Percentiles rank a stretch among this genome's conserved stretches.
Evolutionary conservation across 2,888 invertebrate species (phyloP).

Genomic region (Amiota mariae): DNA sequence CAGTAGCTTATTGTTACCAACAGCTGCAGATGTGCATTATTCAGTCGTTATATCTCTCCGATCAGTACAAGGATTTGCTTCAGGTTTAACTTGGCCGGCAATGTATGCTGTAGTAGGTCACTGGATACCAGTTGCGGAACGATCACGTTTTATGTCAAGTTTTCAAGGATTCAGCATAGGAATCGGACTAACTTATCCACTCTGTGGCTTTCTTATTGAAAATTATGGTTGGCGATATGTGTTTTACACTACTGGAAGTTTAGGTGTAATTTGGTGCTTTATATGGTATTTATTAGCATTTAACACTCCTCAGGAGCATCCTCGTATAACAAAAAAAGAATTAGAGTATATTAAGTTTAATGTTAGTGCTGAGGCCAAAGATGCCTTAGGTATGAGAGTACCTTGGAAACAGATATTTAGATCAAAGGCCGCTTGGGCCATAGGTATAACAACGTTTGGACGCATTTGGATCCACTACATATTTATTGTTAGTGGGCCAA

Average conservation of each 20-base stretch:
- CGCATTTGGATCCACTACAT: constrained; percentile 84
- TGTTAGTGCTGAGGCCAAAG: constrained; percentile 75
- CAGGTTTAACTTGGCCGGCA: constrained; percentile 83
- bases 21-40: constrained; percentile 78
- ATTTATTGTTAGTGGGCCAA: constrained; percentile 81
- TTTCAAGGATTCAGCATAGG: constrained; percentile 85
- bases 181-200: constrained; percentile 81
- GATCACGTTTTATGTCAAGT: constrained; percentile 84
- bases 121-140: constrained; percentile 82
- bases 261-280: constrained; percentile 79
- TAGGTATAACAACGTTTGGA: constrained; percentile 83
- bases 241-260: constrained; percentile 81
- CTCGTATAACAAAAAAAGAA: constrained; percentile 79
- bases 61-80: constrained; percentile 81
- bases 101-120: constrained; percentile 84
- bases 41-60: constrained; percentile 78
- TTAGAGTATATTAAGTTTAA: constrained; percentile 80
- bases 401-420: constrained; percentile 80
- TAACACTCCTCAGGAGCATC: constrained; percentile 81
- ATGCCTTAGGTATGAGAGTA: constrained; percentile 74
- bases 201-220: constrained; percentile 81
- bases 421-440: constrained; percentile 81
- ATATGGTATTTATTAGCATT: constrained; percentile 81
- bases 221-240: constrained; percentile 80
- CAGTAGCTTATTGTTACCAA: constrained; percentile 80